Evolutionary conservation across 2,113 vertebrate species (phyloP).

Genomic region (Phoxinus phoxinus): DNA sequence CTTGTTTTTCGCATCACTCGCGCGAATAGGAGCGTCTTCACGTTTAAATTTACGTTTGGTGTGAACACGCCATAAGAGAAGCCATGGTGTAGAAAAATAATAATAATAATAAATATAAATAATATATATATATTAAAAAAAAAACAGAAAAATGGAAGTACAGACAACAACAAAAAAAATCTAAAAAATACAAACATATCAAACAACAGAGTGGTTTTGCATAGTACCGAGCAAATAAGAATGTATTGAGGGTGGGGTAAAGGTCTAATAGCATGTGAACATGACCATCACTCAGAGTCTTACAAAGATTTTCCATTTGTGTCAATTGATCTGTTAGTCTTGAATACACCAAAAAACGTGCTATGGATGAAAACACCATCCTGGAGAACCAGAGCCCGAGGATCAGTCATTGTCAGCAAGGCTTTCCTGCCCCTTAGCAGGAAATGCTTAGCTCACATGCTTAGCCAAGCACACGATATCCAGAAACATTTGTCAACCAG

Average conservation of each 20-base stretch:
- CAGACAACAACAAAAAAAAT: not conserved
- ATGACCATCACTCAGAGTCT: not conserved
- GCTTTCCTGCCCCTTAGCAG: slow-evolving; percentile 18
- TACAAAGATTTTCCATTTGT: slow-evolving; percentile 23
- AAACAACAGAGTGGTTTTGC: not conserved
- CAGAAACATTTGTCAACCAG: slow-evolving; percentile 50
- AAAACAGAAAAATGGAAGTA: too few relatives aligned
- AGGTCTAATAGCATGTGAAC: not conserved
- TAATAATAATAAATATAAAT: too few relatives aligned
- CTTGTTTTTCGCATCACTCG: too few relatives aligned
- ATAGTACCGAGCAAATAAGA: too few relatives aligned
- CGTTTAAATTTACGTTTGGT: too few relatives aligned
- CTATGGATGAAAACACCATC: slow-evolving; percentile 7
- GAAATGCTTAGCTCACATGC: slow-evolving; percentile 47
- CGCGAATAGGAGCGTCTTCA: too few relatives aligned
- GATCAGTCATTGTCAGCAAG: slow-evolving; percentile 37
- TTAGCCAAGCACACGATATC: slow-evolving; percentile 35
- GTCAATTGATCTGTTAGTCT: slow-evolving; percentile 27
- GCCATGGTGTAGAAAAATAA: too few relatives aligned
- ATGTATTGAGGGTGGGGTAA: not conserved
- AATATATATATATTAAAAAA: too few relatives aligned
- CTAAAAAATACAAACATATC: not conserved
- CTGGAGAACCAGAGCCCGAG: not conserved
- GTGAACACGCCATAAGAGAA: too few relatives aligned
- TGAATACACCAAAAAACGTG: slow-evolving; percentile 4